phyloP scores from a whole-genome alignment of 1,140 invertebrate genomes.

The Diachasmimorpha longicaudata region DNA sequence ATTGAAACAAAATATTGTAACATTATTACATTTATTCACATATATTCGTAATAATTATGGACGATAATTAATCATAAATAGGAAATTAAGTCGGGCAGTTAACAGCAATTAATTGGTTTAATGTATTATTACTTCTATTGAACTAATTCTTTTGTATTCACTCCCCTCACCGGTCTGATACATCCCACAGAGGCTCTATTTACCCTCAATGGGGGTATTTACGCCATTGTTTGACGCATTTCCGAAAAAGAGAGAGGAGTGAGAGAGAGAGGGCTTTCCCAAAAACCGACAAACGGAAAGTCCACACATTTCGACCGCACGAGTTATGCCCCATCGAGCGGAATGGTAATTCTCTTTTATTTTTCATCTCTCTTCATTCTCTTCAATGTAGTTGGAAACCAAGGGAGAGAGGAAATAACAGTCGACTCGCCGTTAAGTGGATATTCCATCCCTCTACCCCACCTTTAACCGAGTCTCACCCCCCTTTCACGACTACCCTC shows the following conservation, averaged over 20 bases:
- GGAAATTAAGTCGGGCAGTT: too few species aligned
- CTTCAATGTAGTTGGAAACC: not conserved
- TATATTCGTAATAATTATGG: too few species aligned
- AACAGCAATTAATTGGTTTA: not conserved
- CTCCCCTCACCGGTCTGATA: not conserved
- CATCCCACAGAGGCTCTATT: not conserved
- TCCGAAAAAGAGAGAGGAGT: not conserved
- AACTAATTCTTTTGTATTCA: not conserved
- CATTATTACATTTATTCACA: too few species aligned
- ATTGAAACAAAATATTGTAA: too few species aligned
- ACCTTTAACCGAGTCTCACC: not conserved
- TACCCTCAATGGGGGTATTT: not conserved
- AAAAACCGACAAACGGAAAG: constrained; percentile 8
- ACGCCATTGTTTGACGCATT: not conserved
- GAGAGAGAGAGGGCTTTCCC: not conserved
- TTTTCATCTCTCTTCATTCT: constrained; percentile 18
- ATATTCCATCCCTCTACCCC: constrained; percentile 15
- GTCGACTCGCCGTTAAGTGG: constrained; percentile 28
- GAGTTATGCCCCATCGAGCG: constrained; percentile 20
- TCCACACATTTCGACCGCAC: constrained; percentile 10
- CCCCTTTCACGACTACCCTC: too few species aligned
- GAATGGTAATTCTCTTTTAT: constrained; percentile 27
- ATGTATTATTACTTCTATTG: not conserved
- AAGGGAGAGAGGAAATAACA: constrained; percentile 12
- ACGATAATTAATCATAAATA: too few species aligned